These are phyloP conservation scores for Ramphastos sulfuratus DNA, from an alignment of 2,113 vertebrate species.

Conservation along the genomic window DNA sequence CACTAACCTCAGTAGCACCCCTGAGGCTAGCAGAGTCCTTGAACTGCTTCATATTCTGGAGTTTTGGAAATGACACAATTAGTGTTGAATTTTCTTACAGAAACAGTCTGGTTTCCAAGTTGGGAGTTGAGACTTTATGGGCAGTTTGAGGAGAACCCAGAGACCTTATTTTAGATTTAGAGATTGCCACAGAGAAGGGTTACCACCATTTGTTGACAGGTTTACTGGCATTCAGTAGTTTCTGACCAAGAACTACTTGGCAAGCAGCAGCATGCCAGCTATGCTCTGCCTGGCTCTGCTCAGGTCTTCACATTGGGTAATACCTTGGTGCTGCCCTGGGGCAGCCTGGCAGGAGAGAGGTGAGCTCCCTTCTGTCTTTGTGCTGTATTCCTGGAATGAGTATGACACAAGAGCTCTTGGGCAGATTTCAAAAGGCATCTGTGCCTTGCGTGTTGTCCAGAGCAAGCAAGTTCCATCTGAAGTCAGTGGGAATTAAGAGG, in stretches of 20 bases:
- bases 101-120: neutral
- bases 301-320: neutral
- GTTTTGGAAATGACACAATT: slow-evolving; percentile 29
- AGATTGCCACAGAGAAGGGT: neutral
- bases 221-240: neutral
- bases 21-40: slow-evolving; percentile 43
- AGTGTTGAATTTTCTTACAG: neutral
- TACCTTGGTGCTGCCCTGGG: neutral
- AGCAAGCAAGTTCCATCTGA: neutral
- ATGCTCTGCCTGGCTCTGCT: neutral
- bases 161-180: neutral
- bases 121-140: neutral
- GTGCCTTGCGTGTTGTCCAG: neutral
- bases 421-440: neutral
- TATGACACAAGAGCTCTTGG: neutral
- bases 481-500: neutral
- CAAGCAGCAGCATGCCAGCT: fast-evolving
- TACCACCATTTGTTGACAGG: neutral
- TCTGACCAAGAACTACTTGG: neutral
- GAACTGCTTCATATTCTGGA: slow-evolving; percentile 46
- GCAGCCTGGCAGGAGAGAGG: neutral
- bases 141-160: neutral
- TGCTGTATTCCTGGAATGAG: neutral
- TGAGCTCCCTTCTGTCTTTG: neutral
- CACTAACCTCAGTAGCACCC: slow-evolving; percentile 26